Evolutionary conservation across 2,888 invertebrate genomes (phyloP).

Genomic region (Protonemura montana): DNA sequence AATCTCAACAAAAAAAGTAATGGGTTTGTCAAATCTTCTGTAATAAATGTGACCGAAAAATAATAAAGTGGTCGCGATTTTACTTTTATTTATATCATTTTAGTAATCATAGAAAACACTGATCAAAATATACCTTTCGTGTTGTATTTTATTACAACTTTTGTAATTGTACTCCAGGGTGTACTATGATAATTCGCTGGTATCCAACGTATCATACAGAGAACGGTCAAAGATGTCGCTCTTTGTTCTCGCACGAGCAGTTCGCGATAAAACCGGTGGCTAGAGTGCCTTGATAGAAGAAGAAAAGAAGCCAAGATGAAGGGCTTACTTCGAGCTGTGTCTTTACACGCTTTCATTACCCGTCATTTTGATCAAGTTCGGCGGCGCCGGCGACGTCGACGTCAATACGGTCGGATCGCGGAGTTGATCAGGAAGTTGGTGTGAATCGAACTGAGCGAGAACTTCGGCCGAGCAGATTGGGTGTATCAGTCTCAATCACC

Average conservation of each 20-base stretch:
- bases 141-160: conserved; percentile 25
- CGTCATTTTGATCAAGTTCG: conserved; percentile 8
- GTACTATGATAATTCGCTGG: neutral
- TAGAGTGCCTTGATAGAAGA: neutral
- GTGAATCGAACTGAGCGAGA: neutral
- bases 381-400: neutral
- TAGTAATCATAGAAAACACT: neutral
- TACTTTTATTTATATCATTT: neutral
- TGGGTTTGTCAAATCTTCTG: neutral
- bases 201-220: neutral
- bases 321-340: neutral
- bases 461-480: conserved; percentile 12
- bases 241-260: neutral
- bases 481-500: conserved; percentile 34
- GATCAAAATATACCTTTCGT: conserved; percentile 1
- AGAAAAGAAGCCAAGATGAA: neutral
- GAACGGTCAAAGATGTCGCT: neutral
- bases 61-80: neutral
- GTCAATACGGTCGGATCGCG: neutral
- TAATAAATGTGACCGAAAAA: neutral
- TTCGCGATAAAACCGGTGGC: neutral
- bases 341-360: conserved; percentile 15
- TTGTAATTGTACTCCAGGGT: neutral
- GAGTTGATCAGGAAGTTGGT: conserved; percentile 31
- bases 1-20: neutral